Conservation (phyloP, 2,113 vertebrate genomes). For the Phodopus roborovskii region DNA sequence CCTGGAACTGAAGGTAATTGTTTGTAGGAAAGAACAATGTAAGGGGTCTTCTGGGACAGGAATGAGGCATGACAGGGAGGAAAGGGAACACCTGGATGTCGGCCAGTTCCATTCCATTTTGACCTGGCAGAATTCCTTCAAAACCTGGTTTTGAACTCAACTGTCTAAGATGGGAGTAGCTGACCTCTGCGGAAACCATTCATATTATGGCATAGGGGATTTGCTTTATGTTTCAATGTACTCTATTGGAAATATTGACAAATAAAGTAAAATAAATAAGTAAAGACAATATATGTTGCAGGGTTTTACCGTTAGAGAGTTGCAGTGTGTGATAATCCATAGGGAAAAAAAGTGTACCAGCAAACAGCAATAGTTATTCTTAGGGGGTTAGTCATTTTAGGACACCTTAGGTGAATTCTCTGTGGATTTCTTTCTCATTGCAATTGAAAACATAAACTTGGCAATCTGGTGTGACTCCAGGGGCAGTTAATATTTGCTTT, state of each 20-base stretch:
- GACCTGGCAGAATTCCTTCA: not conserved
- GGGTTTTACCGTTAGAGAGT: not conserved
- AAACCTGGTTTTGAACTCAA: not conserved
- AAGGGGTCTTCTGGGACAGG: not conserved
- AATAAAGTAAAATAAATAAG: not conserved
- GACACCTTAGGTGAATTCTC: not conserved
- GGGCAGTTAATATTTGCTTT: not conserved
- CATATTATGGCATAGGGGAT: not conserved
- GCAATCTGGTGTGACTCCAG: not conserved
- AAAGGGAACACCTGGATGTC: not conserved
- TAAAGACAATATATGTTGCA: not conserved
- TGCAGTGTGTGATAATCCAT: not conserved
- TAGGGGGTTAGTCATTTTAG: not conserved
- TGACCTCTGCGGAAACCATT: not conserved
- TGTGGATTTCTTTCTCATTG: not conserved
- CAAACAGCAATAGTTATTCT: not conserved
- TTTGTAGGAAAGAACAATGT: not conserved
- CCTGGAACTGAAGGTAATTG: not conserved
- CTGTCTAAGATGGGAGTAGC: not conserved
- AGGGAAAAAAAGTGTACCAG: not conserved
- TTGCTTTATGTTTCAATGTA: not conserved
- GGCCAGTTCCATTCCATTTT: not conserved
- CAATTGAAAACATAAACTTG: not conserved
- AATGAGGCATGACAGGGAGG: too few species aligned
- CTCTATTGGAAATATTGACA: not conserved